Evolutionary conservation across 2,888 invertebrate species (phyloP), one percentile per base, ranked within the genome.

Genomic region (Siphonodentalium dalli): DNA sequence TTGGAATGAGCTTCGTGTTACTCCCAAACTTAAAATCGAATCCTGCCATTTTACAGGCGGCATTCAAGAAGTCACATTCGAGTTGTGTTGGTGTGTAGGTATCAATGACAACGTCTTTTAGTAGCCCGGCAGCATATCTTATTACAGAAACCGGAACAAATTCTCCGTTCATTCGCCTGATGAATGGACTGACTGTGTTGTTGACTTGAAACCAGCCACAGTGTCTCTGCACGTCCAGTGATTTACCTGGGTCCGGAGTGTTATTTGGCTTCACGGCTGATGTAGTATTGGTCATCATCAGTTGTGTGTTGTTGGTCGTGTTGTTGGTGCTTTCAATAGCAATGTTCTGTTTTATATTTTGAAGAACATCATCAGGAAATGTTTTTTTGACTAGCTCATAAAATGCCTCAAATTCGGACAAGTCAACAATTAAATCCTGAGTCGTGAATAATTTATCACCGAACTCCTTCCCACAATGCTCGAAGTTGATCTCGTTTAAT

Each of bases 121-220:
- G 49, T 20, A 79, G 65, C 6, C 72, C 74, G 24, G 78, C 78
- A 24, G 77, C 78, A 66, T 77, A 74, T 40, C 70, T 65, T 48
- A 78, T 73, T 24, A 78, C 77, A 31, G 74, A 73, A 46, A 95
- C 83, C 15, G 95, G 95, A 54, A 95, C 94, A 84, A 90, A 93
- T 81, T 93, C 92, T 33, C 71, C 72, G 63, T 85, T 87, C 68
- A 89, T 89, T 70, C 90, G 87, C 24, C 77, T 55, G 2, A 94
- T 92, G 75, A 93, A 95, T 0, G 95, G 95, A 49, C 94, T 93
- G 24, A 94, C 92, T 0, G 93, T 94, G 77, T 92, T 92, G 79
- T 94, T 94, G 8, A 79, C 73, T 44, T 78, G 78, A 26, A 78
- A 58, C 77, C 77, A 79, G 5, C 76, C 76, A 63, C 69, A 71